Percentiles rank a stretch among this genome's conserved stretches.
phyloP scores from a whole-genome alignment of 2,888 invertebrate genomes.

The Clostera curtula region DNA sequence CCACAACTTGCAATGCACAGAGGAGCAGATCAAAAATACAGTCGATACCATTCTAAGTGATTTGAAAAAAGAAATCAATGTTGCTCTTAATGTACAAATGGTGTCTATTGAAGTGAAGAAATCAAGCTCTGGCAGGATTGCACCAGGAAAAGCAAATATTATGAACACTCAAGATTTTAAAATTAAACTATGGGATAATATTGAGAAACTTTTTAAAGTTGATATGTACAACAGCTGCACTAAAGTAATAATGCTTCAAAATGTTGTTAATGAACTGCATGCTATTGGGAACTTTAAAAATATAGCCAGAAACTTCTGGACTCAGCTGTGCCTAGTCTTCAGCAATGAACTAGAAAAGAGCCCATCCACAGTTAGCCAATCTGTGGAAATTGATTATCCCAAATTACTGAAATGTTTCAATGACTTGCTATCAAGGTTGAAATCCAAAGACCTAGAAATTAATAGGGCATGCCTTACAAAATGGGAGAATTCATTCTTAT shows the following conservation, averaged over 20 bases:
- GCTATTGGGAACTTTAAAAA: slow-evolving; percentile 67
- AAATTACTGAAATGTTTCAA: slow-evolving; percentile 87
- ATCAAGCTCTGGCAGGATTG: slow-evolving; percentile 50
- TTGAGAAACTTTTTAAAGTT: slow-evolving; percentile 89
- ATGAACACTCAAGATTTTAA: slow-evolving; percentile 71
- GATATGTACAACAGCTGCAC: slow-evolving; percentile 82
- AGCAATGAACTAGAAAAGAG: slow-evolving; percentile 71
- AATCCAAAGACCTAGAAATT: slow-evolving; percentile 74
- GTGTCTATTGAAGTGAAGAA: slow-evolving; percentile 59
- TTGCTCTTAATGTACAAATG: slow-evolving; percentile 68
- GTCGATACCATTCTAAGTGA: slow-evolving; percentile 68
- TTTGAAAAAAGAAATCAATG: slow-evolving; percentile 65
- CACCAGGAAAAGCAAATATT: slow-evolving; percentile 70
- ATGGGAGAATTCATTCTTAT: slow-evolving; percentile 90
- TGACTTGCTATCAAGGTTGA: slow-evolving; percentile 82
- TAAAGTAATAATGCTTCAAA: slow-evolving; percentile 77
- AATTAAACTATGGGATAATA: slow-evolving; percentile 87
- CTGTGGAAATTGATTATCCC: slow-evolving; percentile 91
- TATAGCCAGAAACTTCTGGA: slow-evolving; percentile 76
- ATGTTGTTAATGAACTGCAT: slow-evolving; percentile 64
- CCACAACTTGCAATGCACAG: slow-evolving; percentile 64
- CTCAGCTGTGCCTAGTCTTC: slow-evolving; percentile 58
- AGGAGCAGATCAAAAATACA: slow-evolving; percentile 68
- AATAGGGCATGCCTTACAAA: slow-evolving; percentile 76
- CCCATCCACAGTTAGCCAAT: slow-evolving; percentile 80